Evolutionary conservation across 2,113 vertebrate species (phyloP), one percentile per base, ranked within the genome.

Genomic region (Notarius quadriscutis): DNA sequence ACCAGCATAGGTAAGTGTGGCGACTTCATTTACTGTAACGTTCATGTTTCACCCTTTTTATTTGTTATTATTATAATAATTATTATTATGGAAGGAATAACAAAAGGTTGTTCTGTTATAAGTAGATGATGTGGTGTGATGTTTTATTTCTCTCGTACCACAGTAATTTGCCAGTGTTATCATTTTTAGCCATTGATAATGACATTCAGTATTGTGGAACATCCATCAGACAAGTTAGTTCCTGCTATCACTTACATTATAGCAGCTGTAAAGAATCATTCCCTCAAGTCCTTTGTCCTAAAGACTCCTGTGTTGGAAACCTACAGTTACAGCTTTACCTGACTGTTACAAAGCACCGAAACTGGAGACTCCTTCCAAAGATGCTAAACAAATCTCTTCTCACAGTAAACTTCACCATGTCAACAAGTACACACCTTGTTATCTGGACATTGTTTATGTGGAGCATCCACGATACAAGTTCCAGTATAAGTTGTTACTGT

Each of bases 1-100:
- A n/a, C 48, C 57, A 95, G 94, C 22, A 92, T 75, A 96, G 95
- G 96, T 97, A 94, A 90, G 20, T 17, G 20, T 63, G 14, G 60
- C 41, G 41, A 5, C 20, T 22, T 63, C n/a, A 48, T 25, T 69
- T 50, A 62, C 7, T 67, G 3, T 41, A 12, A 14, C 11, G 34
- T 80, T 2, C 51, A 30, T 30, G 15, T 30, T 58, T 80, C 25
- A 30, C 8, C 10, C 5, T 65, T 14, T 30, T 27, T 57, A 34
- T 10, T 71, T 81, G 10, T 25, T 82, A 3, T 74, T 30, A n/a
- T n/a, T 27, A 53, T 53, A 4, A 41, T 41, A 4, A 41, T 41
- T 41, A 41, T 30, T 81, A n/a, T n/a, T 27, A 53, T 53, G 51
- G 15, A 27, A 25, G 18, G 51, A 77, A 14, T 51, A 75, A 51